Conservation (phyloP, 1,140 invertebrate genomes). For the Polypedilum pembai region DNA sequence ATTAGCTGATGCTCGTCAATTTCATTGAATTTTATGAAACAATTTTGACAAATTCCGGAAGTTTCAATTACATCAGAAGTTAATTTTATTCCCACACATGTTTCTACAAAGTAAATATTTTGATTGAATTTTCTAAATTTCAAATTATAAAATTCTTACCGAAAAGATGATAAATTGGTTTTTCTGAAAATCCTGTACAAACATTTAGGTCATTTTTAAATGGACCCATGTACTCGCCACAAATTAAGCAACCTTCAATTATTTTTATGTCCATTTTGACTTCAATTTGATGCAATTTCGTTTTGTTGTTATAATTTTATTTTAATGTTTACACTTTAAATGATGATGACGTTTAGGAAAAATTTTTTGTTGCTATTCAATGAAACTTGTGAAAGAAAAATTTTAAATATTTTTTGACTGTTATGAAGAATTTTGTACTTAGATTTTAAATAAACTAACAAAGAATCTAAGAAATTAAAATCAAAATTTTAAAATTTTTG, state of each 20-base stretch:
- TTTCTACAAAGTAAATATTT: neutral
- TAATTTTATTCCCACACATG: neutral
- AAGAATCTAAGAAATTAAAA: no score
- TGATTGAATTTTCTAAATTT: neutral
- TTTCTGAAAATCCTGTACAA: neutral
- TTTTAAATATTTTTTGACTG: no score
- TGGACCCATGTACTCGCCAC: neutral
- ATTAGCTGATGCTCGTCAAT: neutral
- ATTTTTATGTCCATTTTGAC: neutral
- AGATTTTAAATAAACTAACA: no score
- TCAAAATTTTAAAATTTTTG: no score
- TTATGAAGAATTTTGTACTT: no score
- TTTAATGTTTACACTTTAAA: no score
- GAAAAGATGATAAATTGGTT: neutral
- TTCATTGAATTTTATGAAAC: conserved; percentile 22
- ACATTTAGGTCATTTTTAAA: conserved; percentile 4
- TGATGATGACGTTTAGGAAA: no score
- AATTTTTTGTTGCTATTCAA: no score
- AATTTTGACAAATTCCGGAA: conserved; percentile 25
- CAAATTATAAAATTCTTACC: neutral
- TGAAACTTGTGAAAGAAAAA: no score
- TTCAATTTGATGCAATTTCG: no score
- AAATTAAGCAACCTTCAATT: neutral
- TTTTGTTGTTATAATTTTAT: no score
- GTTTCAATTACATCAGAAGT: neutral